These are phyloP conservation scores for Crematogaster levior DNA, from an alignment of 2,888 invertebrate genomes.

Conservation along the genomic window DNA sequence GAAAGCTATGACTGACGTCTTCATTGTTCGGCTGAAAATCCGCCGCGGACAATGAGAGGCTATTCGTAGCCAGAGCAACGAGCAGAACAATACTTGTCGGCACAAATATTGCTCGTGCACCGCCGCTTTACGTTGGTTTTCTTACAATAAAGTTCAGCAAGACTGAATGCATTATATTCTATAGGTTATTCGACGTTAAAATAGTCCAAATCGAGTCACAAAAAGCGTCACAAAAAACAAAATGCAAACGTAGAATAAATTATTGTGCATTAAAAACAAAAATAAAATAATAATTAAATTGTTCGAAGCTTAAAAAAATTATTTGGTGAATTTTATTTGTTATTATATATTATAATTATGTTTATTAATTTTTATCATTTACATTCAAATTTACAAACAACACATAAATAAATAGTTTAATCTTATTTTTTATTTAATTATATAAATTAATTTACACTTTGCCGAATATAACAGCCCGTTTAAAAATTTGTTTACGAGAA, in stretches of 20 bases:
- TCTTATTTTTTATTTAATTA: not conserved
- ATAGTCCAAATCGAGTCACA: not conserved
- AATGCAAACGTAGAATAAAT: not conserved
- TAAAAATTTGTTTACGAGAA: not conserved
- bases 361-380: not conserved
- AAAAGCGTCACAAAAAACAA: not conserved
- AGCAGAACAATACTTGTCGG: constrained; percentile 57
- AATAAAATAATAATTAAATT: not conserved
- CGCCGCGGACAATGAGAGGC: constrained; percentile 56
- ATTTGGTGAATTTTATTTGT: not conserved
- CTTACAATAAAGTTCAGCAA: constrained; percentile 49
- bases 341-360: not conserved
- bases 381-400: not conserved
- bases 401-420: not conserved
- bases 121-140: constrained; percentile 30
- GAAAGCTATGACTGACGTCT: constrained; percentile 52
- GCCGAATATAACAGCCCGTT: not conserved
- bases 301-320: not conserved
- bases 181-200: not conserved
- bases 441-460: not conserved
- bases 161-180: constrained; percentile 45
- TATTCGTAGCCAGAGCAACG: constrained; percentile 53
- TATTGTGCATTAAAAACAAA: not conserved
- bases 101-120: constrained; percentile 55
- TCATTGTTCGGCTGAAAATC: constrained; percentile 50